These are phyloP conservation scores for Karalla daura DNA, from an alignment of 2,797 vertebrate genomes.

Conservation along the genomic window DNA sequence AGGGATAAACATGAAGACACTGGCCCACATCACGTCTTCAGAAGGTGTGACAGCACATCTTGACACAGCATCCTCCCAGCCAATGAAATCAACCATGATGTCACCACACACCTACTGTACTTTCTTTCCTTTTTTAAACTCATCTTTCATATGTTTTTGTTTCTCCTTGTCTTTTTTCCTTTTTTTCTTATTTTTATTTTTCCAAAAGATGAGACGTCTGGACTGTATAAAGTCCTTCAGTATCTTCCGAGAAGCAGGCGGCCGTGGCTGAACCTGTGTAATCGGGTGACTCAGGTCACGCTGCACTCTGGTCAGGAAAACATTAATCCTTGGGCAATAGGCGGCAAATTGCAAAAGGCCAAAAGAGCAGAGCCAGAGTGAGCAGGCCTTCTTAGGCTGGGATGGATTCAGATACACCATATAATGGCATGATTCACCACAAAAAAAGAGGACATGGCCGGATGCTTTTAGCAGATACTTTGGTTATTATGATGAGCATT, in stretches of 20 bases:
- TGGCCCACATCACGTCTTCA: slow-evolving; percentile 18
- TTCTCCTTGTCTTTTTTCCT: not conserved
- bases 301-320: slow-evolving; percentile 30
- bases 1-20: slow-evolving; percentile 24
- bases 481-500: not conserved
- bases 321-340: slow-evolving; percentile 57
- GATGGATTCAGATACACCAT: slow-evolving; percentile 2
- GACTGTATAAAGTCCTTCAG: slow-evolving; percentile 12
- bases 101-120: not conserved
- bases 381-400: slow-evolving; percentile 8
- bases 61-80: slow-evolving; percentile 4
- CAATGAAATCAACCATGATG: not conserved
- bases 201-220: not conserved
- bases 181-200: not conserved
- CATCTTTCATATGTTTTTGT: not conserved
- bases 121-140: slow-evolving; percentile 6
- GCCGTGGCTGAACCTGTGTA: slow-evolving; percentile 18
- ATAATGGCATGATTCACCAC: not conserved
- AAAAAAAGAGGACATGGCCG: not conserved
- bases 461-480: not conserved
- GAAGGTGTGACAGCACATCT: slow-evolving; percentile 15
- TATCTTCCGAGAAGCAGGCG: slow-evolving; percentile 39
- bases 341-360: slow-evolving; percentile 46
- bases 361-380: slow-evolving; percentile 9
- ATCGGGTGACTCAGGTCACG: slow-evolving; percentile 52